phyloP scores from a whole-genome alignment of 1,140 invertebrate genomes.

The Lucilia cuprina region DNA sequence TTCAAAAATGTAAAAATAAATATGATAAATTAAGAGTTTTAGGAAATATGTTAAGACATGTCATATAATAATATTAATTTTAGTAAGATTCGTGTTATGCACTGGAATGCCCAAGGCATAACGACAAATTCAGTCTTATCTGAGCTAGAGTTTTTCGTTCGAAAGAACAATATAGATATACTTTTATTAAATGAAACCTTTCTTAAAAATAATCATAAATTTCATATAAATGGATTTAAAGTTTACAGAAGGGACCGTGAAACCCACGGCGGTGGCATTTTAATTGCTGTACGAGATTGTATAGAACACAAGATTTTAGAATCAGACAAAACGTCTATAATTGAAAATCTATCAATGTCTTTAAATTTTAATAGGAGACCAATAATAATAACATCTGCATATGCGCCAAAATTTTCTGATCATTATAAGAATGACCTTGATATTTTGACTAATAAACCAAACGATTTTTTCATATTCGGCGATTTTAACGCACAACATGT shows the following conservation, averaged over 20 bases:
- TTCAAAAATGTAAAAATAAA: background rate
- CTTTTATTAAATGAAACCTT: constrained; percentile 4
- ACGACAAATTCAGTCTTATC: background rate
- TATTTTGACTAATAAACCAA: background rate
- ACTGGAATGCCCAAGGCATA: constrained; percentile 29
- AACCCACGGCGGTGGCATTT: background rate
- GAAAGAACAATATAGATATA: background rate
- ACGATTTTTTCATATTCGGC: background rate
- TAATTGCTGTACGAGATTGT: background rate
- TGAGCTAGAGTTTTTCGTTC: background rate
- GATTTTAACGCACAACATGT: background rate
- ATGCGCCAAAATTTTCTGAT: background rate
- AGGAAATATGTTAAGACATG: no score
- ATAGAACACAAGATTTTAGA: no score
- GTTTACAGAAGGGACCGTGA: background rate
- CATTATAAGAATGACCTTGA: background rate
- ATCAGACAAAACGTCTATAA: no score
- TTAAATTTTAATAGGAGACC: background rate
- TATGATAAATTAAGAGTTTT: background rate
- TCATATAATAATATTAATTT: background rate
- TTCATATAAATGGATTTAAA: background rate
- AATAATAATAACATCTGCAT: background rate
- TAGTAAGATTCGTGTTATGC: background rate
- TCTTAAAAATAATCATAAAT: background rate
- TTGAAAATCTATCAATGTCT: background rate